These are phyloP conservation scores for Monopterus albus DNA, from an alignment of 2,113 vertebrate genomes.

Conservation along the genomic window DNA sequence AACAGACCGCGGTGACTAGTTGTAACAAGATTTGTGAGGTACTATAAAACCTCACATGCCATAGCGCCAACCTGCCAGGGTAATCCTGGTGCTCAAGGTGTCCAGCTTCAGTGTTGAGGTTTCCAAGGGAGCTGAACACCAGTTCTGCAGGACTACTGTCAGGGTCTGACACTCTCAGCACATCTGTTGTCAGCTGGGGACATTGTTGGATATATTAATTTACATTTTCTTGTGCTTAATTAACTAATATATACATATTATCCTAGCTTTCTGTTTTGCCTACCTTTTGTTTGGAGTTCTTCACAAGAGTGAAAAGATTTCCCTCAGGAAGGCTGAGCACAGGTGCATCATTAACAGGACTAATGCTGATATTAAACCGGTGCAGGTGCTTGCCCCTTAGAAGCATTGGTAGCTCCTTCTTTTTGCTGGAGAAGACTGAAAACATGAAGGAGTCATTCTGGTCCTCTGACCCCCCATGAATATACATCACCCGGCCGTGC, in stretches of 20 bases:
- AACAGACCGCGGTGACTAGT: background rate
- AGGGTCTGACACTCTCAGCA: constrained; percentile 83
- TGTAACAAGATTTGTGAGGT: constrained; percentile 23
- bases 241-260: background rate
- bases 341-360: constrained; percentile 86
- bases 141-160: constrained; percentile 83
- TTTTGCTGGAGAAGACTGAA: constrained; percentile 81
- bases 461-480: constrained; percentile 88
- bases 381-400: constrained; percentile 77
- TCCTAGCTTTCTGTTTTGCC: background rate
- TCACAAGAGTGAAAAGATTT: constrained; percentile 83
- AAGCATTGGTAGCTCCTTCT: constrained; percentile 74
- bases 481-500: constrained; percentile 85
- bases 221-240: background rate
- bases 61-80: constrained; percentile 62
- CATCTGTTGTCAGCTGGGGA: constrained; percentile 73
- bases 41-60: background rate
- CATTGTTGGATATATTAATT: constrained; percentile 2
- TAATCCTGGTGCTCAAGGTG: constrained; percentile 84
- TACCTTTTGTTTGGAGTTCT: constrained; percentile 84
- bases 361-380: constrained; percentile 84
- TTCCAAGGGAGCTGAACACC: constrained; percentile 84
- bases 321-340: constrained; percentile 85
- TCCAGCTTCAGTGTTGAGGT: constrained; percentile 82
- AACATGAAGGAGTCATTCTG: constrained; percentile 86